Evolutionary conservation across 2,797 vertebrate species (phyloP).

Genomic region (Pipistrellus pipistrellus): DNA sequence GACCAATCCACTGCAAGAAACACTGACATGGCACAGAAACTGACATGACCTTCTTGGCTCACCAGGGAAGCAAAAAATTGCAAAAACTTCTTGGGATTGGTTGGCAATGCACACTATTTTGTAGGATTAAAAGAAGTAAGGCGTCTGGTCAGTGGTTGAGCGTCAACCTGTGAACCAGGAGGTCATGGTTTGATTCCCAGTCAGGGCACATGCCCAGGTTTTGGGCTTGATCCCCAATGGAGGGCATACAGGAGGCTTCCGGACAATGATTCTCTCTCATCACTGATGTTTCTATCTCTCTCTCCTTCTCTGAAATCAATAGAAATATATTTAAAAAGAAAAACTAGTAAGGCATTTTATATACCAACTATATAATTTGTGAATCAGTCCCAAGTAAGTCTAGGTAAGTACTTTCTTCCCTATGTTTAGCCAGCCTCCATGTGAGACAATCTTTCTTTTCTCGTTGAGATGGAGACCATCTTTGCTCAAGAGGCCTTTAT

Average conservation of each 20-base stretch:
- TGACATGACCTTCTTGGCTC: neutral
- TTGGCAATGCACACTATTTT: neutral
- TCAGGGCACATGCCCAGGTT: too few relatives aligned
- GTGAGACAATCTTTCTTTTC: constrained; percentile 31
- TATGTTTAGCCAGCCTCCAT: constrained; percentile 25
- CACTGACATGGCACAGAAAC: neutral
- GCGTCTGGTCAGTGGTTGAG: too few relatives aligned
- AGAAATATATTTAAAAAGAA: too few relatives aligned
- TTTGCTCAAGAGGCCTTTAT: constrained; percentile 61
- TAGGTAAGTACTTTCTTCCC: neutral
- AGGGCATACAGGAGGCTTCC: too few relatives aligned
- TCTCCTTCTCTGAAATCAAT: too few relatives aligned
- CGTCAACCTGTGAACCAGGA: too few relatives aligned
- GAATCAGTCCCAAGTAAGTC: neutral
- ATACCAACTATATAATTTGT: neutral
- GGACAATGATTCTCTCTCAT: too few relatives aligned
- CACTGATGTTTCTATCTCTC: too few relatives aligned
- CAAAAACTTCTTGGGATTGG: neutral
- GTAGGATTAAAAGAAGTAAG: neutral
- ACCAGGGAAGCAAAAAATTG: neutral
- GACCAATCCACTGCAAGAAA: neutral
- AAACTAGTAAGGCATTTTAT: neutral
- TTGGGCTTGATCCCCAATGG: too few relatives aligned
- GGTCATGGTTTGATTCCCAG: too few relatives aligned
- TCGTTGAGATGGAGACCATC: constrained; percentile 41